Evolutionary conservation across 2,888 invertebrate genomes (phyloP), one percentile per base, ranked within the genome.

Genomic region (Tenthredo notha): DNA sequence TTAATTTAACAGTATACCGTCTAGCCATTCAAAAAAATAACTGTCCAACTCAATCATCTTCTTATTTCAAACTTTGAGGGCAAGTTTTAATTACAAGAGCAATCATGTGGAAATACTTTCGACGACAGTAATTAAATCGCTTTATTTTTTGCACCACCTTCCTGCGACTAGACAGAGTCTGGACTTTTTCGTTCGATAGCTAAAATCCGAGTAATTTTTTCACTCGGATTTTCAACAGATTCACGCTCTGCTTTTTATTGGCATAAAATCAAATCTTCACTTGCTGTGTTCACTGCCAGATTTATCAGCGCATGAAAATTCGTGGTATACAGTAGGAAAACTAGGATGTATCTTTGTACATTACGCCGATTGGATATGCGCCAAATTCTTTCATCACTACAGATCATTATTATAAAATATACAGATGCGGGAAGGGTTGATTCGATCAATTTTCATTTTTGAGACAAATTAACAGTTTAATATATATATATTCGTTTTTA

Each of bases 241-340:
- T 77, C 18, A 77, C 54, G 77, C 50, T 77, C 29, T 21, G 54
- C 74, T 74, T 43, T 74, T 80, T 65, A 80, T 80, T 80, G 80
- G 80, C 80, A 61, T 80, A 50, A 65, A 37, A 80, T 80, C 80
- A 80, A 80, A 80, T 61, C 61, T 61, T 33, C 25, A 10, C 40
- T 33, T 33, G 21, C 25, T 80, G 12, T 61, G 12, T 12, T 77
- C 15, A n/a, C 43, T 29, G 77, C 47, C 75, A 61, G 80, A 58
- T 80, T 80, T 65, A 65, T 58, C 61, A 50, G 40, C 40, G n/a
- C 80, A 61, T 61, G 12, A 61, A 61, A 80, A 54, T 40, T 58
- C 37, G 40, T n/a, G 21, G 29, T 54, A 54, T n/a, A 15, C 47
- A 47, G 47, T 47, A 12, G 47, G 47, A 80, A 80, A 58, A 40